phyloP scores from a whole-genome alignment of 2,888 invertebrate genomes.

The Anagyrus pseudococci region DNA sequence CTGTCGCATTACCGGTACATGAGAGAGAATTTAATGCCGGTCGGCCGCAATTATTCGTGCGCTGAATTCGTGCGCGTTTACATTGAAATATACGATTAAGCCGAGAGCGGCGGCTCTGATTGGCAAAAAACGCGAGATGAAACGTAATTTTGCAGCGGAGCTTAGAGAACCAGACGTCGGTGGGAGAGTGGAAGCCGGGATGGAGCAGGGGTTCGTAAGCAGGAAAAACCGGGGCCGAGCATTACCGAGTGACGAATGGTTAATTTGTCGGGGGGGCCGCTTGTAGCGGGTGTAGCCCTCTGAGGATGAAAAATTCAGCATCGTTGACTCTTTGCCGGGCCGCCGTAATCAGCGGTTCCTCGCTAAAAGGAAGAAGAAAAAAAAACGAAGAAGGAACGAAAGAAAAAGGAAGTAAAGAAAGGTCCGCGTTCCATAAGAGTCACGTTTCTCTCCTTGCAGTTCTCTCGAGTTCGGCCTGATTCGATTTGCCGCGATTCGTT shows the following conservation, averaged over 20 bases:
- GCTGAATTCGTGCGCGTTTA: no score
- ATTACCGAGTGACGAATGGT: conserved; percentile 3
- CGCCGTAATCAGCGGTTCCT: not conserved
- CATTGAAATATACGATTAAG: no score
- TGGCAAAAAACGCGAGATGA: not conserved
- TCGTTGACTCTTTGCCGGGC: not conserved
- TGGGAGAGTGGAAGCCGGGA: no score
- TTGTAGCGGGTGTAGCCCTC: conserved; percentile 7
- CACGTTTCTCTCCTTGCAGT: conserved; percentile 12
- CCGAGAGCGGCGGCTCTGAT: no score
- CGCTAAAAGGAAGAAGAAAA: not conserved
- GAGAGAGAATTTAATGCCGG: no score
- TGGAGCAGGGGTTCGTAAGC: not conserved
- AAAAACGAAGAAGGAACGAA: not conserved
- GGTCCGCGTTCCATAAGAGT: not conserved
- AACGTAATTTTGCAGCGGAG: no score
- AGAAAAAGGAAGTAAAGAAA: no score
- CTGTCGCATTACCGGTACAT: no score
- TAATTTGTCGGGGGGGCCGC: conserved; percentile 4
- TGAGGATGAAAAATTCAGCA: conserved; percentile 26
- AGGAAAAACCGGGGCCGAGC: not conserved
- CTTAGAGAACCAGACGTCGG: no score
- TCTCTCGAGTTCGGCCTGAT: conserved; percentile 10
- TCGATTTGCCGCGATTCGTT: conserved; percentile 37
- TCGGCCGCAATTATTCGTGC: no score